Percentiles rank a stretch among this genome's conserved stretches.
phyloP scores from a whole-genome alignment of 2,888 invertebrate genomes.

The Ellobium chinense region DNA sequence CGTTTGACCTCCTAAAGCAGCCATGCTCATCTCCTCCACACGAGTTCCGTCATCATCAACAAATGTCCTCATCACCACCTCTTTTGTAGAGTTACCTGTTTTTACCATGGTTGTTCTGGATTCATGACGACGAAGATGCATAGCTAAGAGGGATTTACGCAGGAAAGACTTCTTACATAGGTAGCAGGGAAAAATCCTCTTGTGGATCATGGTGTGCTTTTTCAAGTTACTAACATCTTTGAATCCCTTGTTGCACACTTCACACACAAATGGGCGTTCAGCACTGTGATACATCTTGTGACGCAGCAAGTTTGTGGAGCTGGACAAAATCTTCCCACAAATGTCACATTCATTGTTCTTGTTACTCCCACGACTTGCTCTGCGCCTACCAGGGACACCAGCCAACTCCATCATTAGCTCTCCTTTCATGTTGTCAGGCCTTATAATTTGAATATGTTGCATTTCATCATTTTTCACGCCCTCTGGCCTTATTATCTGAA shows the following conservation, averaged over 20 bases:
- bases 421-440: constrained; percentile 36
- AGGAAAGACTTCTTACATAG: constrained; percentile 38
- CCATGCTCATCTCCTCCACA: constrained; percentile 47
- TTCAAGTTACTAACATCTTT: constrained; percentile 46
- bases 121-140: constrained; percentile 34
- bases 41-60: constrained; percentile 44
- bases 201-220: constrained; percentile 44
- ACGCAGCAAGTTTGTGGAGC: constrained; percentile 42
- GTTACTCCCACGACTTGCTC: not conserved
- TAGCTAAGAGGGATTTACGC: constrained; percentile 35
- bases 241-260: constrained; percentile 42
- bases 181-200: constrained; percentile 41
- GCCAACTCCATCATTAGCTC: constrained; percentile 26
- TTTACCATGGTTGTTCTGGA: constrained; percentile 35
- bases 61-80: constrained; percentile 38
- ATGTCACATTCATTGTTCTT: constrained; percentile 44
- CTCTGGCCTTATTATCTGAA: constrained; percentile 43
- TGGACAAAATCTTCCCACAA: constrained; percentile 43
- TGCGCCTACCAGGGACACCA: not conserved
- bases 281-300: constrained; percentile 47
- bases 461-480: constrained; percentile 43
- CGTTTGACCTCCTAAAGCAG: constrained; percentile 33
- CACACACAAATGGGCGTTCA: constrained; percentile 41
- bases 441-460: constrained; percentile 47
- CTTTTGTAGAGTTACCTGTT: constrained; percentile 31